Base-by-base conservation (phyloP, 2,113 vertebrate genomes). In the Sisor rabdophorus region DNA sequence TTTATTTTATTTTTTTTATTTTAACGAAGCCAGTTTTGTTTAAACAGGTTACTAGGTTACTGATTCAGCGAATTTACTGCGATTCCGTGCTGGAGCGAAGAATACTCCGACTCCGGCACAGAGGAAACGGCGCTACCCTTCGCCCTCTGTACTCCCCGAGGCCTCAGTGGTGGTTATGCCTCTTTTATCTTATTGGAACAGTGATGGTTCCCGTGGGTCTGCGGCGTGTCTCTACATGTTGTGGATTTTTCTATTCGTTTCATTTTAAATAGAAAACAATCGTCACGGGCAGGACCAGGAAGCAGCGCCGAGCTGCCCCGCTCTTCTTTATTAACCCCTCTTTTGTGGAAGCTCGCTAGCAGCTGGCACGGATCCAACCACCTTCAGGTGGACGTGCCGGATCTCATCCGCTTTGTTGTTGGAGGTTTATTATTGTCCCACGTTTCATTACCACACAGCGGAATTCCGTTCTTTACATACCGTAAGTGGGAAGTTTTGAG, bases 401-500 rank as follows among this genome's bases (percentile, higher is more conserved):
- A 69, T 69, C 65, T 69, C 47, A 11, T 69, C 65, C 48, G 30
- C 17, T 26, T 70, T 70, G 48, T 53, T 70, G 40, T 10, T 44
- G 40, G 5, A 10, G 8, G 4, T 44, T 6, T 44, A 44, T 10
- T 44, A 44, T 44, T 7, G 40, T 1, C 40, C 40, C 40, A 44
- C 40, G 7, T 36, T 36, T 36, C 32, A 44, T 44, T 44, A 44
- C 40, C 40, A 44, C 40, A 44, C 40, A 10, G 6, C 1, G 40
- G 9, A 44, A 44, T 44, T 44, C 40, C 40, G 1, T 10, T 44
- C 40, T 36, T 36, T 36, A 6, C 32, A 36, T 36, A 36, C 8
- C 10, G 40, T 44, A 10, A 9, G 5, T 44, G 1, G 40, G 40
- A 44, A 44, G 8, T 2, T 36, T 36, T 36, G 32, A 36, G 32